Percentiles rank a stretch among this genome's conserved stretches.
Conservation (phyloP, 2,113 vertebrate species). For the Dicerorhinus sumatrensis region DNA sequence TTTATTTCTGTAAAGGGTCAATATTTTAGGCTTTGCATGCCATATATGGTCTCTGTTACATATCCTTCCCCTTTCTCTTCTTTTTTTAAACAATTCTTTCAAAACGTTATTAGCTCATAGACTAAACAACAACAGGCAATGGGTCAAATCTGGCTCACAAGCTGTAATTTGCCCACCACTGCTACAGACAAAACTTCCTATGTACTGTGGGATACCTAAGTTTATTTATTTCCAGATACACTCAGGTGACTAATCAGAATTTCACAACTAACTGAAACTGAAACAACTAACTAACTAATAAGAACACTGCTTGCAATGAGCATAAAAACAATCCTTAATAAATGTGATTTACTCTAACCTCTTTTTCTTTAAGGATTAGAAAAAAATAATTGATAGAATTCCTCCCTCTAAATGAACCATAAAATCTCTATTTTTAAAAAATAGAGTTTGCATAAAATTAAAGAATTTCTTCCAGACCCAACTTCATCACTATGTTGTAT, state of each 20-base stretch:
- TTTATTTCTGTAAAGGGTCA: background rate
- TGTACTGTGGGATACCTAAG: background rate
- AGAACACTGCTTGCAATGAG: background rate
- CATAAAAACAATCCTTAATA: background rate
- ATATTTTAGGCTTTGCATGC: constrained; percentile 3
- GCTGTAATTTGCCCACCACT: background rate
- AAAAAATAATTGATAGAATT: background rate
- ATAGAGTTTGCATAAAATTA: background rate
- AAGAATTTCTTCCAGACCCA: constrained; percentile 9
- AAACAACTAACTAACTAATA: too few relatives aligned
- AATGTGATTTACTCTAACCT: background rate
- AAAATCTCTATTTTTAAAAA: constrained; percentile 40
- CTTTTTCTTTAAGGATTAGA: constrained; percentile 7
- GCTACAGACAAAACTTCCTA: background rate
- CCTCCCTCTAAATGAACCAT: background rate
- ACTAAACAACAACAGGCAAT: background rate
- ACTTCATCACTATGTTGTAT: background rate
- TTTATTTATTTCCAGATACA: background rate
- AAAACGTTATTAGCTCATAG: background rate
- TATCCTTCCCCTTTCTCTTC: background rate
- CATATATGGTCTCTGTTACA: background rate
- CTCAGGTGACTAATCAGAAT: background rate
- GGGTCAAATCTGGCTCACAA: background rate
- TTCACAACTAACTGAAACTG: background rate
- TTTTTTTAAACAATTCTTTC: constrained; percentile 6